phyloP scores from a whole-genome alignment of 2,888 invertebrate genomes.

The Andrena minutula region DNA sequence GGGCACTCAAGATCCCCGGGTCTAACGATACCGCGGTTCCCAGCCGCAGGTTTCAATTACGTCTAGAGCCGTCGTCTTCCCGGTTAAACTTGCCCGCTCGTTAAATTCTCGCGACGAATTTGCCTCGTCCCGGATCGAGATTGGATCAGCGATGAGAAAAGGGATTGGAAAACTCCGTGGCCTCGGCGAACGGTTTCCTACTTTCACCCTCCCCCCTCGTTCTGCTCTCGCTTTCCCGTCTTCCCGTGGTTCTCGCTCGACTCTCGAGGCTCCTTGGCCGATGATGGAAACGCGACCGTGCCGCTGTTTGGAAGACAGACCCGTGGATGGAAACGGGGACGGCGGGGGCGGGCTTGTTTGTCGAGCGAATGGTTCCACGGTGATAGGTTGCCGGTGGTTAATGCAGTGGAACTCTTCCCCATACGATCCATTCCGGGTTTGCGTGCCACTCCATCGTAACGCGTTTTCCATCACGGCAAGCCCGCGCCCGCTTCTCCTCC shows the following conservation, averaged over 20 bases:
- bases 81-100: slow-evolving; percentile 15
- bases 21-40: slow-evolving; percentile 36
- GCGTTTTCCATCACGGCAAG: slow-evolving; percentile 75
- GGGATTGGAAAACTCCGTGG: slow-evolving; percentile 11
- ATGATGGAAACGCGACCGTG: slow-evolving; percentile 25
- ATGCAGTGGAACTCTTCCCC: slow-evolving; percentile 72
- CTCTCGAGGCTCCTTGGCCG: slow-evolving; percentile 35
- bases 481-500: slow-evolving; percentile 43
- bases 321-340: slow-evolving; percentile 14
- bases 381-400: slow-evolving; percentile 74
- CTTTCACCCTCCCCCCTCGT: not conserved
- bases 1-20: slow-evolving; percentile 22
- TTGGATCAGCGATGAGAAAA: slow-evolving; percentile 18
- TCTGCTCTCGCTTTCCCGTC: not conserved
- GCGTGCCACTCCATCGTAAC: slow-evolving; percentile 75
- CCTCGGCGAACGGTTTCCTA: not conserved
- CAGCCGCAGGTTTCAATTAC: slow-evolving; percentile 51
- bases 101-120: slow-evolving; percentile 49
- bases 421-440: slow-evolving; percentile 73
- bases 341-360: slow-evolving; percentile 69
- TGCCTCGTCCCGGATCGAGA: slow-evolving; percentile 4
- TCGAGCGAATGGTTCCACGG: slow-evolving; percentile 72
- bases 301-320: slow-evolving; percentile 41
- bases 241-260: not conserved
- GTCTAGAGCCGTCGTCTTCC: slow-evolving; percentile 10